phyloP scores from a whole-genome alignment of 1,140 invertebrate genomes.

The Bombus pascuorum region DNA sequence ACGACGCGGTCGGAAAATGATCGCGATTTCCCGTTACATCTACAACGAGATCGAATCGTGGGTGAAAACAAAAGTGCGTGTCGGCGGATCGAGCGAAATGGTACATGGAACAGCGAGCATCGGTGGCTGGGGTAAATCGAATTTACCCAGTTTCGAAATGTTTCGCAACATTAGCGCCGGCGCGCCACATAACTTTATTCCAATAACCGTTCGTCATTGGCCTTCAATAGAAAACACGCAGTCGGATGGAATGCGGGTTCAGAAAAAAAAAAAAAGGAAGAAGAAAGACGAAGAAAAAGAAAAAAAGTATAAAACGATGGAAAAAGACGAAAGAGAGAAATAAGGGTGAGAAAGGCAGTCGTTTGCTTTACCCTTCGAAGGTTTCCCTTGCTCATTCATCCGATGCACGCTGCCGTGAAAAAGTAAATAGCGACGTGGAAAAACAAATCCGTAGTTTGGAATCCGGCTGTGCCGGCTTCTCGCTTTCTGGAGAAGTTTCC shows the following conservation, averaged over 20 bases:
- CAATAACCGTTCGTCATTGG: conserved; percentile 78
- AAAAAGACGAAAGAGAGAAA: background rate
- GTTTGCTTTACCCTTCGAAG: conserved; percentile 1
- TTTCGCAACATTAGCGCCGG: conserved; percentile 79
- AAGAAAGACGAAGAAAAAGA: background rate
- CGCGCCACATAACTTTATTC: conserved; percentile 79
- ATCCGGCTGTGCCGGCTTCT: conserved; percentile 71
- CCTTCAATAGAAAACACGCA: conserved; percentile 73
- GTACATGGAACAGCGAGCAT: conserved; percentile 14
- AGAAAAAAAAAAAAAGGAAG: background rate
- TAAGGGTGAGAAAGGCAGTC: conserved; percentile 12
- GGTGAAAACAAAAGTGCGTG: background rate
- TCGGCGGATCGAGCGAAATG: conserved; percentile 22
- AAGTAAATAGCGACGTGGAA: conserved; percentile 77
- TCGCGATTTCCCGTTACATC: background rate
- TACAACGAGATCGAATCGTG: background rate
- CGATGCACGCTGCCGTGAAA: conserved; percentile 68
- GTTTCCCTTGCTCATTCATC: conserved; percentile 67
- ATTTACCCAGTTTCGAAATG: conserved; percentile 75
- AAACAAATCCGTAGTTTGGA: conserved; percentile 78
- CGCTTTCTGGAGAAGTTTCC: conserved; percentile 64
- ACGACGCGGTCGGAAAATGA: background rate
- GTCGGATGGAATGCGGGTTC: conserved; percentile 68
- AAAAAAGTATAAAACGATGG: background rate
- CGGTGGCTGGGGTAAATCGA: conserved; percentile 70